A percentile compares a stretch with the other conserved stretches of the same genome.
Evolutionary conservation across 2,113 vertebrate genomes (phyloP).

Genomic region (Sinocyclocheilus grahami): DNA sequence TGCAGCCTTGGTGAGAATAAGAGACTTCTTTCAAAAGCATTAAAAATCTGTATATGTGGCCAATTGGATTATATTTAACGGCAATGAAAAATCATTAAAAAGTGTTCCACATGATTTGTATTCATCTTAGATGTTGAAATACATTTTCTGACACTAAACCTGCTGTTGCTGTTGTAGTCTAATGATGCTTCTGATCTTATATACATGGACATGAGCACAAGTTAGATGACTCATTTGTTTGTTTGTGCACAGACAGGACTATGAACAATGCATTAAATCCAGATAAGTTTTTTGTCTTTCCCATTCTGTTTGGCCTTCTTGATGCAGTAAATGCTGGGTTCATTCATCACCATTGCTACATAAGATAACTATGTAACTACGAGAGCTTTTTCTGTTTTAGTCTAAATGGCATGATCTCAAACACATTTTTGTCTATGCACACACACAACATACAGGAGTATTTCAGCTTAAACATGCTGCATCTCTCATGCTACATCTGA

Average conservation of each 20-base stretch:
- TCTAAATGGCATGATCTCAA: neutral
- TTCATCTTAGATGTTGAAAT: neutral
- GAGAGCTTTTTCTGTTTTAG: neutral
- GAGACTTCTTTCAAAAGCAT: neutral
- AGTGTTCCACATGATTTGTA: slow-evolving; percentile 1
- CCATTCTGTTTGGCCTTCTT: neutral
- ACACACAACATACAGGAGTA: neutral
- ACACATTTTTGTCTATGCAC: slow-evolving; percentile 20
- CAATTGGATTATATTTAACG: neutral
- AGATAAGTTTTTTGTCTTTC: neutral
- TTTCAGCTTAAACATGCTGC: slow-evolving; percentile 5
- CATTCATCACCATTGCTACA: neutral
- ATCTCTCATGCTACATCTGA: neutral
- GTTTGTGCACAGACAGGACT: slow-evolving; percentile 37
- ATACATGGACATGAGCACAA: slow-evolving; percentile 12
- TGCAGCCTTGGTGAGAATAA: neutral
- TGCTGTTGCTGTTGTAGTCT: slow-evolving; percentile 7
- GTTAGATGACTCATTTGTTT: neutral
- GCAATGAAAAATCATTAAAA: neutral
- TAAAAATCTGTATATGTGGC: neutral
- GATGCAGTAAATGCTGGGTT: neutral
- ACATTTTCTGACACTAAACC: slow-evolving; percentile 10
- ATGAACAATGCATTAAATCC: neutral
- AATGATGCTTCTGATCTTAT: neutral
- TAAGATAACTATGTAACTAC: neutral